Base-by-base conservation (phyloP, 2,888 invertebrate genomes). In the Tortrix viridana region DNA sequence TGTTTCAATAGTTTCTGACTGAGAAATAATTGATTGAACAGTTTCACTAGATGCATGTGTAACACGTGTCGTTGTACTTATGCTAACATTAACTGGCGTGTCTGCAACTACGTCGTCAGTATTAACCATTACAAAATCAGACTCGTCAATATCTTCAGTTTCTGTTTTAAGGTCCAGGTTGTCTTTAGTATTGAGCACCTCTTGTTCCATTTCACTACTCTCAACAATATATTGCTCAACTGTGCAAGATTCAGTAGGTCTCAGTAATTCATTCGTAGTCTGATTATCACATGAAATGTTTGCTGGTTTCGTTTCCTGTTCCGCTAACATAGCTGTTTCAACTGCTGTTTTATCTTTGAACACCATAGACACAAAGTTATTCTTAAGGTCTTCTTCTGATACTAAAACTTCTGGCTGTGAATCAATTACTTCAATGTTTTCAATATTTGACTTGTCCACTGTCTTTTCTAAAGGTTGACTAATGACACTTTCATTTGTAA, bases 281-380 rank as follows among this genome's bases (percentile, higher is more conserved):
- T n/a, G n/a, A n/a, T n/a, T n/a, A n/a, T n/a, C n/a, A n/a, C n/a
- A n/a, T n/a, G n/a, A n/a, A n/a, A n/a, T n/a, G n/a, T n/a, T n/a
- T n/a, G 43, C 58, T 44, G 56, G 65, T 46, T 50, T 55, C 43
- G 56, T 54, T 46, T 65, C 38, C 65, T 72, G 65, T 20, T 59
- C 70, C 58, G 72, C 67, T 60, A 72, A 65, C 5, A 77, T 72
- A 16, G 75, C 72, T 53, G 74, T 69, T 73, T 82, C 74, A 26
- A 74, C 65, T 41, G 79, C 71, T 41, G 74, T 72, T 9, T 78
- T 67, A 50, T 81, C 75, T 63, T 83, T 84, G 65, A 86, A 89
- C 62, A 88, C 83, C 44, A 84, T 65, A 64, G 85, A 79, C 41
- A 86, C 78, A 67, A 85, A 75, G 20, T 80, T 80, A 22, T 82